These are phyloP conservation scores for Mugil cephalus DNA, from an alignment of 2,113 vertebrate genomes.

Conservation along the genomic window DNA sequence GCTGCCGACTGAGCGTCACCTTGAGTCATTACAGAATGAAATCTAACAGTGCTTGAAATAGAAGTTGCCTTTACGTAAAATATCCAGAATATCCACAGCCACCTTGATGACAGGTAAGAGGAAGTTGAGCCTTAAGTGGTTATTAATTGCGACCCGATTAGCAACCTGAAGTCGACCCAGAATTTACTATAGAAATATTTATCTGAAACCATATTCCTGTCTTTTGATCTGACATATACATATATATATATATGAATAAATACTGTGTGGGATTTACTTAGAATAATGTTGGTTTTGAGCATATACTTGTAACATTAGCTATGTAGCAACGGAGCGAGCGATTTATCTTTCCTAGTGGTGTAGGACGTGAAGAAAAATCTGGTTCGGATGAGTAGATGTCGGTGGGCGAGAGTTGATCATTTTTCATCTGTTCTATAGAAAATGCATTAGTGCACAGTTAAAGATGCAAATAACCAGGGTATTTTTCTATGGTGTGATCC, in stretches of 20 bases:
- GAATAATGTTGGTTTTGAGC: slow-evolving; percentile 65
- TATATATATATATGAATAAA: slow-evolving; percentile 39
- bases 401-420: slow-evolving; percentile 21
- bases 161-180: slow-evolving; percentile 23
- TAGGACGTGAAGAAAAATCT: slow-evolving; percentile 49
- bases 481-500: slow-evolving; percentile 79
- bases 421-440: slow-evolving; percentile 52
- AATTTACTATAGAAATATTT: slow-evolving; percentile 49
- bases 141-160: slow-evolving; percentile 42
- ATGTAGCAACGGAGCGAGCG: slow-evolving; percentile 71
- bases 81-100: slow-evolving; percentile 30
- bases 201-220: slow-evolving; percentile 39
- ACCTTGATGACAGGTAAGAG: slow-evolving; percentile 40
- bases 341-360: slow-evolving; percentile 64
- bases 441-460: slow-evolving; percentile 61
- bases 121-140: slow-evolving; percentile 68
- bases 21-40: slow-evolving; percentile 30
- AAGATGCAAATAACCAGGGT: slow-evolving; percentile 77
- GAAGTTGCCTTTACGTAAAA: slow-evolving; percentile 57
- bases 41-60: slow-evolving; percentile 48
- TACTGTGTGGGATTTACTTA: slow-evolving; percentile 73
- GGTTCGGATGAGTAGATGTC: slow-evolving; percentile 24
- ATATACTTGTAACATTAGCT: slow-evolving; percentile 71
- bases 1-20: slow-evolving; percentile 35
- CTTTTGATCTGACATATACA: slow-evolving; percentile 61